Base-by-base conservation (phyloP, 2,113 vertebrate species). In the Tetraodon nigroviridis region DNA sequence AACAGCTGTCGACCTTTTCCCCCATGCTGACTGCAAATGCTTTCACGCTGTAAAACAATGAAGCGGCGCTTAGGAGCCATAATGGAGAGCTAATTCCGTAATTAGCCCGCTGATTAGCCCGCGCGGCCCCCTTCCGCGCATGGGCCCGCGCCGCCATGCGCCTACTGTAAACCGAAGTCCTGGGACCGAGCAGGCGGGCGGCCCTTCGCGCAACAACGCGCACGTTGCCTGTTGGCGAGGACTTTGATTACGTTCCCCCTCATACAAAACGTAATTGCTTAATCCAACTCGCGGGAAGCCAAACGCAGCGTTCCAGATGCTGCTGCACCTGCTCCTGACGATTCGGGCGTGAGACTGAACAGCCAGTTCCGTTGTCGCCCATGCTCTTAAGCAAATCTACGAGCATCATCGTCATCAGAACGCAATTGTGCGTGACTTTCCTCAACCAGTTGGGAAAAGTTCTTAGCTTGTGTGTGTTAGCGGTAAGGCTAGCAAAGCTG, bases 51-150 rank as follows among this genome's bases (percentile, higher is more conserved):
- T 88, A 90, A 89, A 88, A 88, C 84, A 89, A 86, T 87, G 76
- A 81, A 75, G 68, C 46, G 1, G 73, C 56, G 76, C 75, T 87
- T 75, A 79, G 66, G 68, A 57, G 69, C 74, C 24, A 58, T 91
- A 87, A 90, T 83, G 64, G 69, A 80, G 69, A 58, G 73, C 84
- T 89, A 81, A 88, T 90, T 86, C 75, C 75, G 69, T 80, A 87
- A 90, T 90, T 89, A 90, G 71, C 61, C 41, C 1, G 12, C 68
- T 86, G 78, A 89, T 89, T 85, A 83, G 64, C 73, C 66, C 1
- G 18, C 65, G n/a, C 59, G 58, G 75, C 59, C 48, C 74, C 78
- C n/a, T n/a, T 61, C 74, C 64, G 27, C 48, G 49, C 7, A 40
- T 81, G 73, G 71, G 84, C 81, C 83, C 74, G 74, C 79, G 76